Percentiles rank a stretch among this genome's conserved stretches.
These are phyloP conservation scores for Heliconius ethilla DNA, from an alignment of 2,888 invertebrate species.

Conservation along the genomic window DNA sequence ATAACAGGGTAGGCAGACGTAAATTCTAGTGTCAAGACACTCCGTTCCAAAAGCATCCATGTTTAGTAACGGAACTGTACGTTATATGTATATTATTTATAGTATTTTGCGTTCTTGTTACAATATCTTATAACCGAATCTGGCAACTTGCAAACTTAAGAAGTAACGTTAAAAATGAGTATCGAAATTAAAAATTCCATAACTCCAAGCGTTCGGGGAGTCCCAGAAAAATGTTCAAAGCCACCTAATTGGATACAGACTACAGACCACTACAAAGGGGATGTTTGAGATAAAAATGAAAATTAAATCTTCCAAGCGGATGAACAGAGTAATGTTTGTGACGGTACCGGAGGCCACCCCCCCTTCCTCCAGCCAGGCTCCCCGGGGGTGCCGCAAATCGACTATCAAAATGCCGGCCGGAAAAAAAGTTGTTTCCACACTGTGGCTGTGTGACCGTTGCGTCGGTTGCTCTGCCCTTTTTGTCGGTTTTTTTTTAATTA, in stretches of 20 bases:
- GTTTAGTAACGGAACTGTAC: neutral
- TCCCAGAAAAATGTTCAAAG: conserved; percentile 77
- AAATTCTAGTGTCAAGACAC: neutral
- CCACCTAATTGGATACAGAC: conserved; percentile 80
- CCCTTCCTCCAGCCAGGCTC: conserved; percentile 41
- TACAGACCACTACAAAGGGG: conserved; percentile 81
- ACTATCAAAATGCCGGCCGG: conserved; percentile 77
- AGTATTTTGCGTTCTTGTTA: neutral
- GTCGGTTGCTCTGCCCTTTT: conserved; percentile 60
- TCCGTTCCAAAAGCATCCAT: neutral
- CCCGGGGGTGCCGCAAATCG: conserved; percentile 74
- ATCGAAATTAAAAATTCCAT: conserved; percentile 80
- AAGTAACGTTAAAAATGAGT: conserved; percentile 41
- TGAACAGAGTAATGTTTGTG: conserved; percentile 82
- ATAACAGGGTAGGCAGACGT: neutral
- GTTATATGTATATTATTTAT: neutral
- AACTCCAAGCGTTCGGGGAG: conserved; percentile 62
- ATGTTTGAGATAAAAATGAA: conserved; percentile 83
- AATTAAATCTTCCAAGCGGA: conserved; percentile 83
- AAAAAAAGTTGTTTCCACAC: conserved; percentile 72
- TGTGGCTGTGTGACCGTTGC: conserved; percentile 65
- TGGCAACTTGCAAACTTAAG: conserved; percentile 9
- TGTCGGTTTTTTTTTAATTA: conserved; percentile 58
- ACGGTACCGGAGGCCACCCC: conserved; percentile 71
- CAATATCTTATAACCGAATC: neutral